Conservation (phyloP, 35 echinoderm and acorn worm species). For the Chiridota heheva region DNA sequence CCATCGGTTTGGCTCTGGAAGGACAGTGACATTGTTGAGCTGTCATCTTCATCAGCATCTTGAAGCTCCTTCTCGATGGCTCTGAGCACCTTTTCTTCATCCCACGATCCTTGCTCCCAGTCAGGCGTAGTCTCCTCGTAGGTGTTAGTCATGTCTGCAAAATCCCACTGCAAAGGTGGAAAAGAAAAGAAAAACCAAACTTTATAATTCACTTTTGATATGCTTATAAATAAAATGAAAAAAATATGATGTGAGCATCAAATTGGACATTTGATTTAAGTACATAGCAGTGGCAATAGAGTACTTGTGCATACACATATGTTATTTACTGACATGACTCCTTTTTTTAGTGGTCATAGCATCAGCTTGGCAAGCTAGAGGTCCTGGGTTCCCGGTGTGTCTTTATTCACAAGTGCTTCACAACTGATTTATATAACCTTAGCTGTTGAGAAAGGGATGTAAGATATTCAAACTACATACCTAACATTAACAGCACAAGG, state of each 20-base stretch:
- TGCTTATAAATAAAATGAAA: not conserved
- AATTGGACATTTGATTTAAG: not conserved
- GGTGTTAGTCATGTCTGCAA: constrained; percentile 37
- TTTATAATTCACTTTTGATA: constrained; percentile 13
- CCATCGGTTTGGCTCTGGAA: constrained; percentile 2
- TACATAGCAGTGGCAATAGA: not conserved
- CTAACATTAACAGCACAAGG: no score
- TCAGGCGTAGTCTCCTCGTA: not conserved
- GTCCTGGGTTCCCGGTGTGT: no score
- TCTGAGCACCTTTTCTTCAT: constrained; percentile 46
- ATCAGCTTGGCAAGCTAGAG: no score
- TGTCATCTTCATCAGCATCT: constrained; percentile 36
- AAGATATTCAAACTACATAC: no score
- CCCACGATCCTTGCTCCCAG: constrained; percentile 25
- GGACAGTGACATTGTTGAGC: not conserved
- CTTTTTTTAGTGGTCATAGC: no score
- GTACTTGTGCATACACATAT: not conserved
- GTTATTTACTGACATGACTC: no score
- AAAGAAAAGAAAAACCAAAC: not conserved
- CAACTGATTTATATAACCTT: no score
- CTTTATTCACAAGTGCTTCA: no score
- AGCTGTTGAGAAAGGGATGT: no score
- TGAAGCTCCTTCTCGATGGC: constrained; percentile 47
- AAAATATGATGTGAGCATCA: not conserved
- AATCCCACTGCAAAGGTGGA: constrained; percentile 54